Conservation (phyloP, 2,797 vertebrate species). For the Enteromius afrohamiltoni region DNA sequence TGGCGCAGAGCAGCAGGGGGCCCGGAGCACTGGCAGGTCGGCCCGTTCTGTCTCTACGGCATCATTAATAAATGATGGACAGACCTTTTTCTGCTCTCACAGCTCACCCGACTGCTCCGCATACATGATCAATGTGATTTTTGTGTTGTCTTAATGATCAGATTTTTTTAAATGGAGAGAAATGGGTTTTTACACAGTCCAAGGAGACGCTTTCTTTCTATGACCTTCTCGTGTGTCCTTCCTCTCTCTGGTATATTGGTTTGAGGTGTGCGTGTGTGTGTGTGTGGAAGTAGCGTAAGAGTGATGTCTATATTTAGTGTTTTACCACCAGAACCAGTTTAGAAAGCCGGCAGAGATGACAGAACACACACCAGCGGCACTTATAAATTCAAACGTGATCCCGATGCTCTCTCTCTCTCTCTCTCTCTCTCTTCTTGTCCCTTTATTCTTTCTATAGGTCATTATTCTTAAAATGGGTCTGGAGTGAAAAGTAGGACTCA, state of each 20-base stretch:
- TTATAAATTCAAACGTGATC: constrained; percentile 70
- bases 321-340: constrained; percentile 68
- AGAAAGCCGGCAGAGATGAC: constrained; percentile 70
- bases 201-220: constrained; percentile 38
- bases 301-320: constrained; percentile 73
- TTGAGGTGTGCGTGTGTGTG: constrained; percentile 41
- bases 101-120: background rate
- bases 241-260: constrained; percentile 28
- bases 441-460: constrained; percentile 63
- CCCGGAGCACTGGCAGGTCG: constrained; percentile 48
- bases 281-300: constrained; percentile 39
- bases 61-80: constrained; percentile 75
- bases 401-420: constrained; percentile 57
- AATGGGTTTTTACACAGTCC: constrained; percentile 9
- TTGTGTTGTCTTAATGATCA: constrained; percentile 1
- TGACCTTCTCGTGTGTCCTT: constrained; percentile 64
- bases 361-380: constrained; percentile 64
- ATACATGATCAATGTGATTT: background rate
- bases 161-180: background rate
- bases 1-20: constrained; percentile 29
- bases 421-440: constrained; percentile 22
- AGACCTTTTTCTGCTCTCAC: constrained; percentile 55
- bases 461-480: constrained; percentile 69
- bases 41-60: constrained; percentile 59
- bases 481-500: constrained; percentile 73